Percentiles rank a stretch among this genome's conserved stretches.
These are phyloP conservation scores for Ptychodera flava DNA, from an alignment of 35 echinoderm and acorn worm genomes.

Conservation along the genomic window DNA sequence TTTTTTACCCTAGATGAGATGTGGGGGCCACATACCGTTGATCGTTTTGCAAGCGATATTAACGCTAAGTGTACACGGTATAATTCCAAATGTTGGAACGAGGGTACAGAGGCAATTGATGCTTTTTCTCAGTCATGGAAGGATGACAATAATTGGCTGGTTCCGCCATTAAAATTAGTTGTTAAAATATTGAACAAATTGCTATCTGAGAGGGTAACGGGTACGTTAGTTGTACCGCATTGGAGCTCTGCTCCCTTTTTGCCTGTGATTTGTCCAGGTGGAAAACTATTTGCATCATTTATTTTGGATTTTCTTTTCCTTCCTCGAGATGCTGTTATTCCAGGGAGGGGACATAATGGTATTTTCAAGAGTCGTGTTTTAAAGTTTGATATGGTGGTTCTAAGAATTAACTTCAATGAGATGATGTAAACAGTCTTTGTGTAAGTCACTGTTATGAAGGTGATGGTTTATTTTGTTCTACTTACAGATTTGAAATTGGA, in stretches of 20 bases:
- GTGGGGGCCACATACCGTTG: slow-evolving; percentile 48
- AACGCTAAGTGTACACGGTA: slow-evolving; percentile 21
- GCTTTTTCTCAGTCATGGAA: slow-evolving; percentile 29
- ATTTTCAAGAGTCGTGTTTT: too few relatives aligned
- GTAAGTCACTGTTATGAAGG: too few relatives aligned
- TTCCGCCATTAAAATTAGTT: slow-evolving; percentile 23
- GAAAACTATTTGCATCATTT: too few relatives aligned
- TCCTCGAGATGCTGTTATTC: too few relatives aligned
- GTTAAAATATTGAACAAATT: slow-evolving; percentile 13
- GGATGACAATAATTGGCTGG: slow-evolving; percentile 35
- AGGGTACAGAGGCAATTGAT: slow-evolving; percentile 8
- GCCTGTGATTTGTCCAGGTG: too few relatives aligned
- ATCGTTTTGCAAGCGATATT: slow-evolving; percentile 31
- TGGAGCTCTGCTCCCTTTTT: slow-evolving; percentile 35
- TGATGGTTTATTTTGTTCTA: neutral
- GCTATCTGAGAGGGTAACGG: neutral
- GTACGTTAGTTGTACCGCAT: slow-evolving; percentile 12
- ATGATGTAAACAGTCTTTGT: too few relatives aligned
- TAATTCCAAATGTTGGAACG: slow-evolving; percentile 35
- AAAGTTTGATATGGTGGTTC: too few relatives aligned
- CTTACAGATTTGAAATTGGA: neutral
- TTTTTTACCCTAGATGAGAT: slow-evolving; percentile 20
- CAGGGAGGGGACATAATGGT: too few relatives aligned
- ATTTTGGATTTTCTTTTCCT: too few relatives aligned
- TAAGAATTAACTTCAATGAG: too few relatives aligned